Evolutionary conservation across 1,140 invertebrate genomes (phyloP), one percentile per base, ranked within the genome.

Genomic region (Papilio machaon): DNA sequence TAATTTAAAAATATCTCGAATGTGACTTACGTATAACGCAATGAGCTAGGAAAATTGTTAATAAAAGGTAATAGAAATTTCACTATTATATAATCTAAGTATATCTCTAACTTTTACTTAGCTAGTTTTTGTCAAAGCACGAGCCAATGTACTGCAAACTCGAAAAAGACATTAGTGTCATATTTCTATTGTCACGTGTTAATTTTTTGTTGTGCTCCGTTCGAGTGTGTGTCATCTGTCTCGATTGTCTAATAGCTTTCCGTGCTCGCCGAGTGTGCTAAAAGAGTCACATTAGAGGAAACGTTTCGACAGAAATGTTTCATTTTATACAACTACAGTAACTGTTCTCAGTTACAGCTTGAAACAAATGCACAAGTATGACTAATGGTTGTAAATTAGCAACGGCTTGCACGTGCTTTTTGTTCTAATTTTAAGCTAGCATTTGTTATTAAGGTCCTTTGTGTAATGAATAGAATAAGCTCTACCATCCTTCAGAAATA

Each of bases 171-270:
- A 89, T 90, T 88, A 88, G 90, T 87, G 85, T 91, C 88, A 85
- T 87, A 89, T 88, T 88, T 84, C 85, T 80, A 79, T 84, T 84
- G 89, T 89, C 88, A 89, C 88, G 88, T 88, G 89, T 88, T 84
- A 83, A 80, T 82, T 90, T 92, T 92, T 92, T 92, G 91, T 87
- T 86, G 70, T 19, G 15, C 81, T 82, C 83, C 85, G 85, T 81
- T 84, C 30, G 79, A 49, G 81, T 82, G 79, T 85, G 83, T 86
- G 86, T 91, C 89, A 87, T 91, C 85, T 85, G 87, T 89, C 88
- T 91, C 86, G 87, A 89, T 92, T 89, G 85, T 88, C 85, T 91
- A 87, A 89, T 88, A 90, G 85, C 83, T 89, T 88, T 84, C 79
- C 73, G 70, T 76, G n/a, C 49, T 54, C 74, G 30, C 19, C 47